These are phyloP conservation scores for Trichomycterus rosablanca DNA, from an alignment of 2,113 vertebrate genomes.

Conservation along the genomic window DNA sequence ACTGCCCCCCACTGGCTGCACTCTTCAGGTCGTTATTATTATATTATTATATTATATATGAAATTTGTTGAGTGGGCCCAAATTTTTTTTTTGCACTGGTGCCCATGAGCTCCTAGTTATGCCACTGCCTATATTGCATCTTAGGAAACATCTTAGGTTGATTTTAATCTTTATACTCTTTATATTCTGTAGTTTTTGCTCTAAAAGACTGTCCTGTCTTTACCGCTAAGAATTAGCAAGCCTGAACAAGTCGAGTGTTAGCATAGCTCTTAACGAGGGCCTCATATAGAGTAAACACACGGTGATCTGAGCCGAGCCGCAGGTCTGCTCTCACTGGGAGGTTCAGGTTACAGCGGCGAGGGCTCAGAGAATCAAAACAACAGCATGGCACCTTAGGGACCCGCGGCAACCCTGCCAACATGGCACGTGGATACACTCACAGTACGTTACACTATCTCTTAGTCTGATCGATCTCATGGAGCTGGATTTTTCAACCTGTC, in stretches of 20 bases:
- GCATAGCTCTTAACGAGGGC: conserved; percentile 8
- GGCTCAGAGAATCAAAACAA: conserved; percentile 36
- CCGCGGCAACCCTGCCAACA: not conserved
- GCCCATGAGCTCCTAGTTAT: too few relatives aligned
- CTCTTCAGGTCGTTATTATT: too few relatives aligned
- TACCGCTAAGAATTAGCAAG: not conserved
- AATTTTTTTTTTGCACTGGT: too few relatives aligned
- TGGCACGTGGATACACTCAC: not conserved
- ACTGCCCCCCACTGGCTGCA: too few relatives aligned
- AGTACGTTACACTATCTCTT: conserved; percentile 14
- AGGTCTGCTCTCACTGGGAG: conserved; percentile 38
- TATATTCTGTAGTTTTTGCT: too few relatives aligned
- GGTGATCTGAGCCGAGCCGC: conserved; percentile 1
- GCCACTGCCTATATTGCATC: too few relatives aligned
- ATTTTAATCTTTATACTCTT: too few relatives aligned
- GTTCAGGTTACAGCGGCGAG: conserved; percentile 50
- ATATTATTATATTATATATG: too few relatives aligned
- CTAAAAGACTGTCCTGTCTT: not conserved
- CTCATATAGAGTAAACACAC: conserved; percentile 8
- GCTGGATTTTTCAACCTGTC: too few relatives aligned
- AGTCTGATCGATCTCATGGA: conserved; percentile 15
- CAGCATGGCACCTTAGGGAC: conserved; percentile 6
- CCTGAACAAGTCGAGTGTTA: not conserved
- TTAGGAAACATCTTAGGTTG: too few relatives aligned
- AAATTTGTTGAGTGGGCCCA: too few relatives aligned